phyloP scores from a whole-genome alignment of 2,797 vertebrate species.

The Nyctibius grandis region DNA sequence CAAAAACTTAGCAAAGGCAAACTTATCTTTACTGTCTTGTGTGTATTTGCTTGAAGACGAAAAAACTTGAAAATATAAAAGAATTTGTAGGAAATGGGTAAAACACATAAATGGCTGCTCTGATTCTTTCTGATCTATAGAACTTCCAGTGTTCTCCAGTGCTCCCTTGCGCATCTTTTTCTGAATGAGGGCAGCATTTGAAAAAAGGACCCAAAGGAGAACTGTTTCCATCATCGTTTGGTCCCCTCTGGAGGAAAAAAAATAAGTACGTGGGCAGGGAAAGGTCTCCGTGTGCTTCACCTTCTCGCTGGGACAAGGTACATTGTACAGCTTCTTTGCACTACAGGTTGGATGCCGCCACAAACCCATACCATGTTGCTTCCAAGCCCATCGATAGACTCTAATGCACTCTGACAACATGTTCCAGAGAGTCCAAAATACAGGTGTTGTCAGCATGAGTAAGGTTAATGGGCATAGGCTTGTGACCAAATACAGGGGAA shows the following conservation, averaged over 20 bases:
- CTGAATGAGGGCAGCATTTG: background rate
- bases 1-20: background rate
- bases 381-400: background rate
- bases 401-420: background rate
- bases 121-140: background rate
- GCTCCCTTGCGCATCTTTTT: background rate
- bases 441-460: background rate
- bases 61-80: background rate
- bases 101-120: background rate
- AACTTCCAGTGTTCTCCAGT: background rate
- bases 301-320: background rate
- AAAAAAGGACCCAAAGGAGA: background rate
- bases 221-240: background rate
- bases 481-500: background rate
- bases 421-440: background rate
- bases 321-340: background rate
- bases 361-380: background rate
- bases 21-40: background rate
- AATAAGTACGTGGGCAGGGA: rapidly evolving
- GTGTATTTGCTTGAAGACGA: background rate
- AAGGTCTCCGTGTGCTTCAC: background rate
- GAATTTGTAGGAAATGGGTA: background rate
- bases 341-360: background rate
- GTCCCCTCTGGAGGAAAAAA: background rate
- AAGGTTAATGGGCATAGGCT: background rate